Base-by-base conservation (phyloP, 2,888 invertebrate genomes). In the Cheilosia vulpina region DNA sequence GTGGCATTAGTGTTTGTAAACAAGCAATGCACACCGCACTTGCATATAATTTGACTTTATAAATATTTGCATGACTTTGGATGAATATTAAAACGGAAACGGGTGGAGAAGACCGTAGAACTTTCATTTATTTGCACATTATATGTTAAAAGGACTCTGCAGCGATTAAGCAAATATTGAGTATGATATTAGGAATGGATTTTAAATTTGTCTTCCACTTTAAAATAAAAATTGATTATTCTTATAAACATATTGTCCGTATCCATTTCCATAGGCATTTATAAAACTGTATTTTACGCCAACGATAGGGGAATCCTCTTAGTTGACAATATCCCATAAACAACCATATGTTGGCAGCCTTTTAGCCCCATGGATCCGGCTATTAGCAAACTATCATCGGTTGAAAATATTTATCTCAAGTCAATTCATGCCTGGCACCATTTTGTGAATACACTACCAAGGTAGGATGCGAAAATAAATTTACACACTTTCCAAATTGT, bases 301-400 rank as follows among this genome's bases (percentile, higher is more conserved):
- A 38, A 11, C 38, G 4, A 1, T 38, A 38, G 38, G 38, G 13
- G 1, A 13, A 34, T 34, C 17, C 45, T 17, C 2, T n/a, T n/a
- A 47, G 2, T 17, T 47, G n/a, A 47, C 9, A 47, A 1, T 17
- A 17, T 43, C 66, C 24, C 38, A 27, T 43, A 31, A 17, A 53
- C 27, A 3, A 4, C 38, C 38, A n/a, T n/a, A 15, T 68, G 27
- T 43, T 43, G 43, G 62, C 24, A 19, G 27, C 38, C 9, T 50
- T 47, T 45, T 11, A 50, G 9, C 5, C 50, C 17, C 45, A n/a
- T 47, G 0, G 2, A n/a, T 47, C 45, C 17, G 9, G 4, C 72
- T 72, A 78, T 78, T 43, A 45, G 19, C 38, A 50, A 52, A 31
- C 57, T 73, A 73, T 73, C 63, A 65, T 63, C 57, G 34, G 27